A percentile compares a stretch with the other conserved stretches of the same genome.
Evolutionary conservation across 1,140 invertebrate genomes (phyloP).

Genomic region (Drosophila lowei): DNA sequence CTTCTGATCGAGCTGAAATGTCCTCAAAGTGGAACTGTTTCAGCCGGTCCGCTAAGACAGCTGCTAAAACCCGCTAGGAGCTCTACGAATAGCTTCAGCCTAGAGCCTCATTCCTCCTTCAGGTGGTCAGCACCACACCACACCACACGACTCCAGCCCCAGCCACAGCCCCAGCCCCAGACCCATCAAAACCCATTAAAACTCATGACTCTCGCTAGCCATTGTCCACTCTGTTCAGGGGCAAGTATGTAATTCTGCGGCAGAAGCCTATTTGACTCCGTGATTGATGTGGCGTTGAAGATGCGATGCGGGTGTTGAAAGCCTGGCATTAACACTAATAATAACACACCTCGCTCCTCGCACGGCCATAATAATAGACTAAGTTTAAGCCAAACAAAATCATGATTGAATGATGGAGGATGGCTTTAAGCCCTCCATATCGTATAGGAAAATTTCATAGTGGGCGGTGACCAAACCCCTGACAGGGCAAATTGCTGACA

Average conservation of each 20-base stretch:
- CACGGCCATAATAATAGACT: constrained; percentile 57
- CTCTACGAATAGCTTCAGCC: constrained; percentile 9
- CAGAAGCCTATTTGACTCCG: constrained; percentile 63
- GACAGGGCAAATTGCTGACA: constrained; percentile 49
- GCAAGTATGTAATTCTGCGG: constrained; percentile 24
- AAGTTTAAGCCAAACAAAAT: constrained; percentile 46
- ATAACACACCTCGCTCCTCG: constrained; percentile 52
- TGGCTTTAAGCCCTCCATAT: not conserved
- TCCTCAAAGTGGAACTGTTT: constrained; percentile 41
- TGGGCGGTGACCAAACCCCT: constrained; percentile 37
- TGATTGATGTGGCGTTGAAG: constrained; percentile 68
- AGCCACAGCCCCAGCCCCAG: not conserved
- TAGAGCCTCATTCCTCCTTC: constrained; percentile 16
- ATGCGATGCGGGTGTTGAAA: constrained; percentile 68
- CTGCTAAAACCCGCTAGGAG: constrained; percentile 14
- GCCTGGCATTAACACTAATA: constrained; percentile 55
- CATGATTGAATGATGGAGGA: constrained; percentile 48
- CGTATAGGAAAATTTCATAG: constrained; percentile 56
- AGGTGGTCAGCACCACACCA: constrained; percentile 21
- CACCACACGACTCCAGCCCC: constrained; percentile 11
- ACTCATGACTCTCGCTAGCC: constrained; percentile 64
- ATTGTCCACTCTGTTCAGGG: constrained; percentile 45
- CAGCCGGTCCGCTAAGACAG: constrained; percentile 11
- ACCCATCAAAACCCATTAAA: constrained; percentile 70
- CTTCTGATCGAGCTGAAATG: constrained; percentile 17